phyloP scores from a whole-genome alignment of 2,888 invertebrate genomes.

The Cacoxenus indagator region DNA sequence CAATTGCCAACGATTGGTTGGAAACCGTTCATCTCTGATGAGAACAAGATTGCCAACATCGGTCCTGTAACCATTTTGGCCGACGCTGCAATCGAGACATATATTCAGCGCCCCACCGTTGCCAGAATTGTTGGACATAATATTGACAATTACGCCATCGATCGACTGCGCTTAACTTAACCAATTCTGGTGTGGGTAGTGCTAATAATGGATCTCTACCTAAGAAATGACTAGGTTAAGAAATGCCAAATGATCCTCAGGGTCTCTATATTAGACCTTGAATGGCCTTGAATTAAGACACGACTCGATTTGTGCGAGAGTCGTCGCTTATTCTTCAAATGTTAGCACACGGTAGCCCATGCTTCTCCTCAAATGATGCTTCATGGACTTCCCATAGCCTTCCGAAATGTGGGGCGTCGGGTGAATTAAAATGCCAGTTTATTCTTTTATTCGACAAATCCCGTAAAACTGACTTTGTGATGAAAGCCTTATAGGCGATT shows the following conservation, averaged over 20 bases:
- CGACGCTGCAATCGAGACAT: too few species aligned
- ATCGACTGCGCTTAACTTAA: not conserved
- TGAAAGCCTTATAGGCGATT: not conserved
- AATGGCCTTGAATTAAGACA: slow-evolving; percentile 1
- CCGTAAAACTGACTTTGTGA: not conserved
- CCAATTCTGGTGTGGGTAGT: too few species aligned
- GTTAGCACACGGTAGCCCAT: too few species aligned
- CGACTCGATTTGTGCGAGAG: not conserved
- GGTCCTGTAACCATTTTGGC: too few species aligned
- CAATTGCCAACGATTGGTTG: too few species aligned
- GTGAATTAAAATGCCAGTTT: slow-evolving; percentile 1
- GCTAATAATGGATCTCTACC: not conserved
- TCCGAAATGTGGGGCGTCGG: not conserved
- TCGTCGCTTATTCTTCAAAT: not conserved
- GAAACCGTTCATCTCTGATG: too few species aligned
- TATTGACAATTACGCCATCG: too few species aligned
- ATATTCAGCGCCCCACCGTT: too few species aligned
- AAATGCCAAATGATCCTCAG: not conserved
- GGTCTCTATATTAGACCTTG: not conserved
- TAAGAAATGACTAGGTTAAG: not conserved
- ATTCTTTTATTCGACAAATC: not conserved
- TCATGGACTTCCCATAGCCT: not conserved
- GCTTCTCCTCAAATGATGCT: too few species aligned
- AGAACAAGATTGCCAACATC: too few species aligned
- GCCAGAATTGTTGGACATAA: too few species aligned